Conservation (phyloP, 1,140 invertebrate species). For the Drosophila bipectinata region DNA sequence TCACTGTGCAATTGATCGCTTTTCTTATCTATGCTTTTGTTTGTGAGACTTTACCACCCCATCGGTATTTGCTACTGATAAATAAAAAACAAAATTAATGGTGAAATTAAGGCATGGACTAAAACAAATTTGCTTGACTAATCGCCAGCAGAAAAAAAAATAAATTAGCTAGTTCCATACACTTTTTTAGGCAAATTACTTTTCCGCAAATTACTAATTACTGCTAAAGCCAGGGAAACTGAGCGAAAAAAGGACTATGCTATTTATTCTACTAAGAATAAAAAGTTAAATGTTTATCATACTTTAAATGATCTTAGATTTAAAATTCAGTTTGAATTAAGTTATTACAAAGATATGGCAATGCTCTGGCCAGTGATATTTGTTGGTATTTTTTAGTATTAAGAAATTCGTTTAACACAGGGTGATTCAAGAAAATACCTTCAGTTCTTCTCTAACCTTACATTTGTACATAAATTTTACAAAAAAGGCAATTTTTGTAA, state of each 20-base stretch:
- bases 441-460: too few relatives aligned
- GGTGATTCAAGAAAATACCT: too few relatives aligned
- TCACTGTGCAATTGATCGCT: background rate
- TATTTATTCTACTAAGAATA: too few relatives aligned
- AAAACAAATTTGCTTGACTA: background rate
- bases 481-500: too few relatives aligned
- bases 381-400: constrained; percentile 4
- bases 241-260: too few relatives aligned
- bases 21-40: constrained; percentile 23
- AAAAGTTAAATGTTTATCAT: too few relatives aligned
- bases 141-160: background rate
- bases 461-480: too few relatives aligned
- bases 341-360: constrained; percentile 15
- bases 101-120: background rate
- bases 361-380: background rate
- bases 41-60: constrained; percentile 11
- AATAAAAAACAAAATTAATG: background rate
- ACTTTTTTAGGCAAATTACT: background rate
- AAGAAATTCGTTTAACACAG: too few relatives aligned
- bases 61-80: constrained; percentile 13
- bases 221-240: too few relatives aligned
- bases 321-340: constrained; percentile 1
- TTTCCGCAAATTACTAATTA: background rate
- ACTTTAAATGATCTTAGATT: background rate
- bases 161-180: background rate